Conservation (phyloP, 1,140 invertebrate species). For the Drosophila sulfurigaster region DNA sequence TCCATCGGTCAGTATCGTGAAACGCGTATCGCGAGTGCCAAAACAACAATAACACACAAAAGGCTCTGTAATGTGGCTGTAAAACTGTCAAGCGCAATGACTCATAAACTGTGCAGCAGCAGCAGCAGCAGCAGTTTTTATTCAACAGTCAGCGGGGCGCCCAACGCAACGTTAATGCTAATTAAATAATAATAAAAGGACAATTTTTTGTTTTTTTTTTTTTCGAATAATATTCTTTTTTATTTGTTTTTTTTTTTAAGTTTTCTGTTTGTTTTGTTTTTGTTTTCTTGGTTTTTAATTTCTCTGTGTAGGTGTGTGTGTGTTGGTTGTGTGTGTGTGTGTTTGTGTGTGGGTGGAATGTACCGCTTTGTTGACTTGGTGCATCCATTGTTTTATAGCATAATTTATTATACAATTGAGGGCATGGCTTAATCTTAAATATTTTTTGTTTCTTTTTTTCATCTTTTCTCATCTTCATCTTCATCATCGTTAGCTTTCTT, state of each 20-base stretch:
- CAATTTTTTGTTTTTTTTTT: slow-evolving; percentile 42
- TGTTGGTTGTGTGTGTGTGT: slow-evolving; percentile 42
- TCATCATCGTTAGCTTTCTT: slow-evolving; percentile 17
- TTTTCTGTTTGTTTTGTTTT: slow-evolving; percentile 66
- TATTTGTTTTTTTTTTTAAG: slow-evolving; percentile 73
- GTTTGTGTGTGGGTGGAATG: slow-evolving; percentile 67
- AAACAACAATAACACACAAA: slow-evolving; percentile 22
- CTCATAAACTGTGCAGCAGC: slow-evolving; percentile 51
- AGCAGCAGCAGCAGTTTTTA: too few species aligned
- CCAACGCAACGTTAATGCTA: slow-evolving; percentile 41
- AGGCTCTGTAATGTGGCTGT: slow-evolving; percentile 51
- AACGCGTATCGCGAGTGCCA: slow-evolving; percentile 12
- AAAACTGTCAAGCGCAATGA: slow-evolving; percentile 67
- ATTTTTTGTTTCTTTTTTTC: slow-evolving; percentile 44
- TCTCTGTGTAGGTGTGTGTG: slow-evolving; percentile 38
- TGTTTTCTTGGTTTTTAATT: slow-evolving; percentile 72
- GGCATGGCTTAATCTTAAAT: slow-evolving; percentile 80
- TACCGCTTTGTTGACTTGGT: slow-evolving; percentile 79
- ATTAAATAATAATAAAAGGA: slow-evolving; percentile 80
- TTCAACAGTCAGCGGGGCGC: slow-evolving; percentile 3
- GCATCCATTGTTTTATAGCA: slow-evolving; percentile 66
- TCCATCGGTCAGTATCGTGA: slow-evolving; percentile 10
- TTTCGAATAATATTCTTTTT: slow-evolving; percentile 82
- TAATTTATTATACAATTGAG: slow-evolving; percentile 83
- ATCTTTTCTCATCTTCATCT: slow-evolving; percentile 6